phyloP scores from a whole-genome alignment of 2,797 vertebrate species.

The Megaceryle alcyon region DNA sequence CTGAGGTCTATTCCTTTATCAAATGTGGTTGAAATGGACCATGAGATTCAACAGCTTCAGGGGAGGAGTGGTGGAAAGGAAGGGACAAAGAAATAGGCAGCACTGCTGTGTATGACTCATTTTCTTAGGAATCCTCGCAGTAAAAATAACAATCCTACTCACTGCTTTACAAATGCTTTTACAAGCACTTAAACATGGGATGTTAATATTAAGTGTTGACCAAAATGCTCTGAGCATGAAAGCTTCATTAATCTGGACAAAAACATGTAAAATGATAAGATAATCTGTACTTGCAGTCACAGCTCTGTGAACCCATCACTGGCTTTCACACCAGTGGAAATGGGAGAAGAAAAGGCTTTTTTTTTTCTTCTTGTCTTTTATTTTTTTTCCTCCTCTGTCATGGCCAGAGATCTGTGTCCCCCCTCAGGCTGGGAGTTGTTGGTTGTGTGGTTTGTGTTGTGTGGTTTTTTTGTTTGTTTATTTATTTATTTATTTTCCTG shows the following conservation, averaged over 20 bases:
- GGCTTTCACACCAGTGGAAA: background rate
- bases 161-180: background rate
- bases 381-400: background rate
- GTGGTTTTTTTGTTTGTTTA: no score
- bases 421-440: background rate
- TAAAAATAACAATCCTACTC: constrained; percentile 16
- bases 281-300: background rate
- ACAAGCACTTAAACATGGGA: constrained; percentile 21
- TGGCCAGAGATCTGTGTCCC: background rate
- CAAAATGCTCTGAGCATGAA: constrained; percentile 46
- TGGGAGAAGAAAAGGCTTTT: background rate
- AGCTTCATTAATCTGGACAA: constrained; percentile 34
- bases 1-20: background rate
- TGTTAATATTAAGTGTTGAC: constrained; percentile 29
- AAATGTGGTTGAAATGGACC: background rate
- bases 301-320: background rate
- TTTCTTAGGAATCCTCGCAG: constrained; percentile 45
- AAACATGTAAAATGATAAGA: constrained; percentile 50
- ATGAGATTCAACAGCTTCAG: background rate
- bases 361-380: no score
- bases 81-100: background rate
- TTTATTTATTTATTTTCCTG: background rate
- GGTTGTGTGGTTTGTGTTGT: no score
- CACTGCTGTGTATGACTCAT: background rate
- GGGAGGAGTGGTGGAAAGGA: background rate